phyloP scores from a whole-genome alignment of 92 coral and sea anemone species.

The Parazoanthus darwini region DNA sequence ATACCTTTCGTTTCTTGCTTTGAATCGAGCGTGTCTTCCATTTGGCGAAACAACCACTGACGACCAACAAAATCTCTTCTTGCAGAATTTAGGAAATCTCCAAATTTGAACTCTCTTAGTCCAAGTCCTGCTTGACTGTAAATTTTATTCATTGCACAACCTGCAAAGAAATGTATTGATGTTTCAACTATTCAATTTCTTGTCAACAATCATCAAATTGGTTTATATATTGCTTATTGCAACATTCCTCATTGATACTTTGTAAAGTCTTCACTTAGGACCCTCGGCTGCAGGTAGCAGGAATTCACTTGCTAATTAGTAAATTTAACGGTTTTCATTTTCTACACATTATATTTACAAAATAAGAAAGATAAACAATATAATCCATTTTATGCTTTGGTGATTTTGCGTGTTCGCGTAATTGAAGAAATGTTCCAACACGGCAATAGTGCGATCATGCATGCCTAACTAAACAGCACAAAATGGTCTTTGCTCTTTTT shows the following conservation, averaged over 20 bases:
- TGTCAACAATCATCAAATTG: neutral
- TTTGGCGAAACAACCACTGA: conserved; percentile 61
- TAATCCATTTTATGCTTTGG: no score
- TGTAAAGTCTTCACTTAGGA: no score
- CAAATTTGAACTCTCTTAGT: conserved; percentile 54
- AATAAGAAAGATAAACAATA: no score
- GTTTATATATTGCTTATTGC: neutral
- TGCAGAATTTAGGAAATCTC: conserved; percentile 44
- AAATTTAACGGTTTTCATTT: no score
- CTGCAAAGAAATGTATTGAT: neutral
- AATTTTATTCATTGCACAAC: conserved; percentile 9
- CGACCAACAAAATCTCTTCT: conserved; percentile 58
- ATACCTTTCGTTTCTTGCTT: conserved; percentile 39
- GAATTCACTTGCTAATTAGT: no score
- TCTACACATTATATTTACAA: no score
- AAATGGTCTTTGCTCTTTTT: no score
- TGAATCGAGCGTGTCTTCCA: conserved; percentile 42
- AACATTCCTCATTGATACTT: neutral
- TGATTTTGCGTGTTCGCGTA: no score
- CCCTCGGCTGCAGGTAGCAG: no score
- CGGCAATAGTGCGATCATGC: no score
- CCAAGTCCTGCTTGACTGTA: conserved; percentile 4
- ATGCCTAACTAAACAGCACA: no score
- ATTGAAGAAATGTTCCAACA: no score
- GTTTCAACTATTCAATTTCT: neutral